Conservation (phyloP, 2,797 vertebrate species). For the Parauchenoglanis punctatus region DNA sequence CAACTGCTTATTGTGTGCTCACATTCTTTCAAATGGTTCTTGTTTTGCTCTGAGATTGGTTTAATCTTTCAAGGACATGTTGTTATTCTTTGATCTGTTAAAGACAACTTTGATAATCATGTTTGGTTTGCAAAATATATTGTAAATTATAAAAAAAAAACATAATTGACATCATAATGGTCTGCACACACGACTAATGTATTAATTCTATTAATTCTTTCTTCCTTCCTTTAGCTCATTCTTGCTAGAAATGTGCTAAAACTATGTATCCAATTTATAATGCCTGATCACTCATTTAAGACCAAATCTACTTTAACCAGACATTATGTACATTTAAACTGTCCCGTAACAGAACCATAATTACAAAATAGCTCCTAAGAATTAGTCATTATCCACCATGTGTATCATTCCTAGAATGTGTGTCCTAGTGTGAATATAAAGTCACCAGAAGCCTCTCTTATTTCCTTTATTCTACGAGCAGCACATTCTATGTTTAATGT, state of each 20-base stretch:
- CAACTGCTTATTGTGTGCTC: slow-evolving; percentile 37
- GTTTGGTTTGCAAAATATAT: not conserved
- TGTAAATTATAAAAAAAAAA: not conserved
- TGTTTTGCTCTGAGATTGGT: slow-evolving; percentile 45
- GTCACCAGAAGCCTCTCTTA: not conserved
- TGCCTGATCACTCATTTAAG: not conserved
- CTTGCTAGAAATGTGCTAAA: not conserved
- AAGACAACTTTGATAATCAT: not conserved
- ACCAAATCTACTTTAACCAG: not conserved
- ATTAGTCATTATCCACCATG: not conserved
- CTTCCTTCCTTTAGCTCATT: not conserved
- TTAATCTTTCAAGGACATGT: slow-evolving; percentile 40
- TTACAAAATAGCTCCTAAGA: not conserved
- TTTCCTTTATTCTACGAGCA: slow-evolving; percentile 22
- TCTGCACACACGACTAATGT: not conserved
- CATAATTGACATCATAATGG: not conserved
- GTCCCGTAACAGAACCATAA: not conserved
- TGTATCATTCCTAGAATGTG: not conserved
- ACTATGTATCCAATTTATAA: not conserved
- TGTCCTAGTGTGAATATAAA: not conserved
- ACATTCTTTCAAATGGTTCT: slow-evolving; percentile 56
- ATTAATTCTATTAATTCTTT: not conserved
- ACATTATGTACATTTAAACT: not conserved
- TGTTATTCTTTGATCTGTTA: slow-evolving; percentile 31
- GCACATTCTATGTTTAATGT: slow-evolving; percentile 42